Conservation (phyloP, 2,113 vertebrate genomes). For the Caranx melampygus region DNA sequence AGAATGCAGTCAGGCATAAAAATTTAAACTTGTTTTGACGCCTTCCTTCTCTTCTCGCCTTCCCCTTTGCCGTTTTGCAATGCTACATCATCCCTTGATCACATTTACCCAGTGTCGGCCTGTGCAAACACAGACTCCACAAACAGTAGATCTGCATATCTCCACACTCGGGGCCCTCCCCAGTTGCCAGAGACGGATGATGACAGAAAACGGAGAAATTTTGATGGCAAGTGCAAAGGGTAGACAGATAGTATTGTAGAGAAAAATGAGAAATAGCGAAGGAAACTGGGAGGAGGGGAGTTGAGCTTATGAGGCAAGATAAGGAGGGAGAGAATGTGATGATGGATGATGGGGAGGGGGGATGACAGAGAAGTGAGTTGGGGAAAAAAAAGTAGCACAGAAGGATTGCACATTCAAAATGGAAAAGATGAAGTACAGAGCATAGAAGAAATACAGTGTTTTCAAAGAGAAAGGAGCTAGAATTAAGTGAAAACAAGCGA, state of each 20-base stretch:
- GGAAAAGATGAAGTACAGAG: conserved; percentile 26
- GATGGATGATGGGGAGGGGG: conserved; percentile 51
- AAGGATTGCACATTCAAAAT: conserved; percentile 28
- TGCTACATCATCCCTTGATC: conserved; percentile 49
- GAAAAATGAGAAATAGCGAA: conserved; percentile 59
- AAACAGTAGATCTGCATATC: conserved; percentile 58
- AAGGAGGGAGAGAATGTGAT: conserved; percentile 45
- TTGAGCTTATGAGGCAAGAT: conserved; percentile 49
- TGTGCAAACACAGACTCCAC: conserved; percentile 53
- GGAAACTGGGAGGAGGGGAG: conserved; percentile 1
- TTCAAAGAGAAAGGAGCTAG: conserved; percentile 10
- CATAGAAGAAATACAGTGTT: conserved; percentile 19
- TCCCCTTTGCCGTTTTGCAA: conserved; percentile 32
- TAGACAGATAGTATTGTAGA: conserved; percentile 49
- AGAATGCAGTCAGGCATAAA: not conserved
- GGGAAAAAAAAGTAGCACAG: conserved; percentile 4
- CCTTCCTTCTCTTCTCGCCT: not conserved
- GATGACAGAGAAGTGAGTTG: conserved; percentile 43
- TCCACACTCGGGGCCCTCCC: conserved; percentile 17
- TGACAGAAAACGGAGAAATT: conserved; percentile 58
- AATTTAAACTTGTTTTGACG: conserved; percentile 7
- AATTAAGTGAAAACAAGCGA: conserved; percentile 30
- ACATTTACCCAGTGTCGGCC: conserved; percentile 47
- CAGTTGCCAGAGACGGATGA: conserved; percentile 49
- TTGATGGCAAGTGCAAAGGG: conserved; percentile 51